Evolutionary conservation across 2,797 vertebrate species (phyloP).

Genomic region (Otolemur crassicaudatus): DNA sequence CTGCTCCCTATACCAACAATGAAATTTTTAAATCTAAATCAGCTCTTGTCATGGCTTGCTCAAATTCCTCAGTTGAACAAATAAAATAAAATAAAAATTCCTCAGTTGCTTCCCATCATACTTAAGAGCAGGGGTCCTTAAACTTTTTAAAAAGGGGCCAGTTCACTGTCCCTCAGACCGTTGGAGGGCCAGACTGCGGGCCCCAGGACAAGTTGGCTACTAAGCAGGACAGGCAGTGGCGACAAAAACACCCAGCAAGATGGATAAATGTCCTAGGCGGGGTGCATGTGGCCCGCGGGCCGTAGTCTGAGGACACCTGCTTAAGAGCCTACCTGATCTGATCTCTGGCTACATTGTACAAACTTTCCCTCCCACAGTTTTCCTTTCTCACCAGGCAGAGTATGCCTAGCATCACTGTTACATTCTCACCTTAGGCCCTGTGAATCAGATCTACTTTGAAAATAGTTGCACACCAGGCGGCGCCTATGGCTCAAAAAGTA

Average conservation of each 20-base stretch:
- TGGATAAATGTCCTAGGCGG: too few species aligned
- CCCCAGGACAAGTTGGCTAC: too few species aligned
- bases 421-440: neutral
- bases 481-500: too few species aligned
- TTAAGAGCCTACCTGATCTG: neutral
- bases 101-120: neutral
- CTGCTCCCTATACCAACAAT: neutral
- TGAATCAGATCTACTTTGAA: neutral
- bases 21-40: neutral
- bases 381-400: neutral
- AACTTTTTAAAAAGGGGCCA: too few species aligned
- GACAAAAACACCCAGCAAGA: too few species aligned
- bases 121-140: neutral
- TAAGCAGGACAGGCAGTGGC: too few species aligned
- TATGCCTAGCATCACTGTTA: neutral
- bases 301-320: neutral
- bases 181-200: too few species aligned
- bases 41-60: neutral
- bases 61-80: neutral
- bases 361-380: accelerated
- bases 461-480: too few species aligned
- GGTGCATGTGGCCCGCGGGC: too few species aligned
- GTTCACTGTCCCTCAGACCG: too few species aligned
- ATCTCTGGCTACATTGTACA: too few species aligned
- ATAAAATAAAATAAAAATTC: neutral